Conservation (phyloP, 1,140 invertebrate genomes). For the Drosophila saltans region DNA sequence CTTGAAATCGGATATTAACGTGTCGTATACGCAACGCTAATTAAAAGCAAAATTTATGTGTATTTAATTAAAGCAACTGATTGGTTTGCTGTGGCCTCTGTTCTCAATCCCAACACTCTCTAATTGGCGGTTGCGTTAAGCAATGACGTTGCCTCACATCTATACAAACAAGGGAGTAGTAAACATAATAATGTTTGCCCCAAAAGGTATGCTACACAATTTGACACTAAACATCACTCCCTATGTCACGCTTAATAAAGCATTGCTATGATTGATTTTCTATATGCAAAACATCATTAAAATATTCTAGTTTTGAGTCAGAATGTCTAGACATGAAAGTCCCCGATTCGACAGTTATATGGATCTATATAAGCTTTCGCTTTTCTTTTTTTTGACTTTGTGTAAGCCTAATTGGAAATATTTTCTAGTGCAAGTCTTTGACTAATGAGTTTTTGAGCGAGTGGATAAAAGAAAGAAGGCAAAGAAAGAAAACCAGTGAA, state of each 20-base stretch:
- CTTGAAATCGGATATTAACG: conserved; percentile 52
- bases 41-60: conserved; percentile 43
- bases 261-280: too few relatives aligned
- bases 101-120: conserved; percentile 27
- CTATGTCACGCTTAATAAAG: too few relatives aligned
- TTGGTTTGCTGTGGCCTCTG: conserved; percentile 26
- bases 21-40: conserved; percentile 41
- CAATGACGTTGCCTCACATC: conserved; percentile 1
- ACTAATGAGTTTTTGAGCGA: conserved; percentile 62
- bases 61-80: conserved; percentile 43
- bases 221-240: too few relatives aligned
- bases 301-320: too few relatives aligned
- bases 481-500: neutral
- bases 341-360: too few relatives aligned
- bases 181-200: too few relatives aligned
- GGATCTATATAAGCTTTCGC: neutral
- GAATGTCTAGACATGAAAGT: too few relatives aligned
- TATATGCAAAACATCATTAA: too few relatives aligned
- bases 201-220: too few relatives aligned
- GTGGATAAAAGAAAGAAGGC: conserved; percentile 37
- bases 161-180: neutral
- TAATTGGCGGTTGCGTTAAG: conserved; percentile 3
- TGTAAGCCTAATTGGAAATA: conserved; percentile 52
- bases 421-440: conserved; percentile 47
- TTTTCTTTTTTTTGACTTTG: neutral